Base-by-base conservation (phyloP, 2,797 vertebrate genomes). In the Enteromius thamalakanensis region DNA sequence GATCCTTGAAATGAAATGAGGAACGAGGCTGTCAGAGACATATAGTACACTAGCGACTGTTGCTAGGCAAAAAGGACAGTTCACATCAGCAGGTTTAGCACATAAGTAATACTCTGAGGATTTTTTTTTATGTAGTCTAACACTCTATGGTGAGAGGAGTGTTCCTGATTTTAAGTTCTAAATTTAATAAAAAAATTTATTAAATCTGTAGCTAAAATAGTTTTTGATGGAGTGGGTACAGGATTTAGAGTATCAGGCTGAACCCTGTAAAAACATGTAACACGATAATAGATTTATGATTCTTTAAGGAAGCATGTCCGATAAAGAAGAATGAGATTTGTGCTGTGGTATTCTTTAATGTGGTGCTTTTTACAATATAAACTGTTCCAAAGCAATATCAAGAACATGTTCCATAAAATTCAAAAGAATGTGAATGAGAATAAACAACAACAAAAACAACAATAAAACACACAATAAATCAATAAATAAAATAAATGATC, bases 11-110 rank as follows among this genome's bases (percentile, higher is more conserved):
- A 81, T 51, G 21, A 71, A 80, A 68, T 4, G 71, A 75, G 47
- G 26, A 65, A 68, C 55, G 1, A 45, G 62, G 75, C 55, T 85
- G 71, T 86, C 71, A 40, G 76, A 81, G 77, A 72, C n/a, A n/a
- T 55, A 75, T 62, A 58, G 42, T 86, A 55, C 79, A 81, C 84
- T 68, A 60, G 6, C 42, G 37, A 69, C 84, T 89, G 88, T 90
- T 89, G 87, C 87, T 88, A 89, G 87, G 89, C 84, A 86, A 87
- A 87, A 81, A 82, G 60, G 76, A 67, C 69, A 55, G 75, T 76
- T 17, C 78, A 68, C 77, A 81, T 85, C 85, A 84, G 87, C 84
- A 84, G 85, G 69, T 87, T 84, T 84, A 82, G 23, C 51, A 49
- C 55, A 79, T 58, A 37, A 65, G 60, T 37, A 23, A 53, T 11